These are phyloP conservation scores for Hippoglossus stenolepis DNA, from an alignment of 2,113 vertebrate species.

Conservation along the genomic window DNA sequence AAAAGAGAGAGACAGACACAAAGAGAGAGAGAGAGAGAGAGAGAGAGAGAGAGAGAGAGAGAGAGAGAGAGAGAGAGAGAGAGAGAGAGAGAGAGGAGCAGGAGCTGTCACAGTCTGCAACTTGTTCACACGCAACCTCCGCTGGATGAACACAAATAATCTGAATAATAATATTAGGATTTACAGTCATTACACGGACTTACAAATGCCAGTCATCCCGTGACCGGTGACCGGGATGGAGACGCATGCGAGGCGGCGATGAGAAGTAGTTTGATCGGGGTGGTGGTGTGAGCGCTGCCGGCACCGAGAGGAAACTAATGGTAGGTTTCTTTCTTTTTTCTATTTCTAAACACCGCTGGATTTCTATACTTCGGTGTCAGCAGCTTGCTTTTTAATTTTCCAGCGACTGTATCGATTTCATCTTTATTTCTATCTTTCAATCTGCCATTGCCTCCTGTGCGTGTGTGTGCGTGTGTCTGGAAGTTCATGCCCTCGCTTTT, in stretches of 20 bases:
- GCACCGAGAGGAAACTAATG: slow-evolving; percentile 55
- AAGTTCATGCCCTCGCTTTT: slow-evolving; percentile 47
- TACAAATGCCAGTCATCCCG: slow-evolving; percentile 32
- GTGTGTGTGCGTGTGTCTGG: not conserved
- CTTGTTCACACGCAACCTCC: slow-evolving; percentile 46
- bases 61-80: not conserved
- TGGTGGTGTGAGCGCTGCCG: slow-evolving; percentile 51
- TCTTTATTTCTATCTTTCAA: no score
- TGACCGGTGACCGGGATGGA: slow-evolving; percentile 46
- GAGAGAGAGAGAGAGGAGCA: slow-evolving; percentile 22
- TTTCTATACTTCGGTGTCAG: no score
- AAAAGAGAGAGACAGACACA: slow-evolving; percentile 6
- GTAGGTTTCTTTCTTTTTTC: slow-evolving; percentile 40
- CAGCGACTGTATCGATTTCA: not conserved
- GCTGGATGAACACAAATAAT: not conserved
- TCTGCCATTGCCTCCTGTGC: not conserved
- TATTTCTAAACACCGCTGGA: no score
- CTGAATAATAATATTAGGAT: not conserved
- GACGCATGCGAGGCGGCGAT: slow-evolving; percentile 15
- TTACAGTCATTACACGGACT: slow-evolving; percentile 24
- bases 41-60: slow-evolving; percentile 11
- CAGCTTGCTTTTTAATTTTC: not conserved
- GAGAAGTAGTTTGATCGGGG: slow-evolving; percentile 54
- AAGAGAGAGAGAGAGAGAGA: slow-evolving; percentile 30
- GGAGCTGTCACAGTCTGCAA: slow-evolving; percentile 55